Conservation (phyloP, 2,113 vertebrate species). For the Trogon surrucura region DNA sequence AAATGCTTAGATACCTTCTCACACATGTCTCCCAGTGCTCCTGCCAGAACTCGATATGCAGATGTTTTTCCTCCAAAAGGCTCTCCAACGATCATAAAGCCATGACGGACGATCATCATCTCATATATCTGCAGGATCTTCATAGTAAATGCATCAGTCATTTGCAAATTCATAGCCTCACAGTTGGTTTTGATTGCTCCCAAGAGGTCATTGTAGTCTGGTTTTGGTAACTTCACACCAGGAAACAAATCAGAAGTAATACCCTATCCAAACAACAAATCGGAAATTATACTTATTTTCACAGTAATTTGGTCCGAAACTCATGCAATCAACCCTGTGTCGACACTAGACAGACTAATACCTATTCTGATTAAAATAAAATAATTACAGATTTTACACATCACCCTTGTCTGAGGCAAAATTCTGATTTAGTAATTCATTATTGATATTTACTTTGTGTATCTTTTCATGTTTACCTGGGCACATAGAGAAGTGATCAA, state of each 20-base stretch:
- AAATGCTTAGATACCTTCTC: slow-evolving; percentile 76
- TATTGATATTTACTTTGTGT: background rate
- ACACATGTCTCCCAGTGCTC: slow-evolving; percentile 82
- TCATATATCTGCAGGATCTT: slow-evolving; percentile 93
- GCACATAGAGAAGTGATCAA: background rate
- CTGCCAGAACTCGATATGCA: slow-evolving; percentile 87
- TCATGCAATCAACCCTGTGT: background rate
- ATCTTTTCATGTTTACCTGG: background rate
- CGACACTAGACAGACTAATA: background rate
- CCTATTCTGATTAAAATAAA: background rate
- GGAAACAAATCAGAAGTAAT: slow-evolving; percentile 94
- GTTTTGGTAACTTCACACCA: slow-evolving; percentile 86
- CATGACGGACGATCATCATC: slow-evolving; percentile 94
- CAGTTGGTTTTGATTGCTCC: slow-evolving; percentile 85
- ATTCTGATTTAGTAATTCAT: background rate
- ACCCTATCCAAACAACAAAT: slow-evolving; percentile 74
- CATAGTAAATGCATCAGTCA: slow-evolving; percentile 84
- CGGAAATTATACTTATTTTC: background rate
- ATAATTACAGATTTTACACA: background rate
- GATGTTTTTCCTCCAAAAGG: slow-evolving; percentile 90
- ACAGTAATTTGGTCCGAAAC: background rate
- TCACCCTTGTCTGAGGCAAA: background rate
- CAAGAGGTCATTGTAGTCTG: slow-evolving; percentile 84
- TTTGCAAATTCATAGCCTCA: slow-evolving; percentile 86
- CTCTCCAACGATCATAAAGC: slow-evolving; percentile 94